phyloP scores from a whole-genome alignment of 2,113 vertebrate species.

The Dicentrarchus labrax region DNA sequence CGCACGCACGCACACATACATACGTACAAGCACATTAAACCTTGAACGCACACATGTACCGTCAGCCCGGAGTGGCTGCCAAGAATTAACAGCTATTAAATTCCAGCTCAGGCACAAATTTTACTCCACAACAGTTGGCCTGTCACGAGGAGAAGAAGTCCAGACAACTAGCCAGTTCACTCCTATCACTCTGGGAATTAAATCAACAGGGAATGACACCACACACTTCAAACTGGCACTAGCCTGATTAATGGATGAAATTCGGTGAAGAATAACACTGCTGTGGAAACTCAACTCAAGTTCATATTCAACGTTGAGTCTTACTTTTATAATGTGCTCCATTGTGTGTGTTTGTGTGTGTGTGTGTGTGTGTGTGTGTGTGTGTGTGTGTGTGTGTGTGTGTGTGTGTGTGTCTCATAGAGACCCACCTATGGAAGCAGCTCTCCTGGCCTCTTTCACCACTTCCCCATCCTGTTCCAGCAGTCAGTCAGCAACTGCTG shows the following conservation, averaged over 20 bases:
- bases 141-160: conserved; percentile 32
- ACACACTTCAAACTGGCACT: conserved; percentile 28
- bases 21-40: conserved; percentile 22
- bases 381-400: conserved; percentile 39
- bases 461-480: conserved; percentile 83
- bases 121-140: conserved; percentile 37
- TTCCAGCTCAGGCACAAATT: conserved; percentile 56
- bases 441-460: conserved; percentile 72
- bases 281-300: conserved; percentile 42
- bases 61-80: conserved; percentile 36
- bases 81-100: conserved; percentile 63
- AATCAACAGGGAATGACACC: background rate
- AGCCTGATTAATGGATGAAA: conserved; percentile 61
- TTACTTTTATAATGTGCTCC: conserved; percentile 46
- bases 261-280: conserved; percentile 34
- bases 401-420: conserved; percentile 49
- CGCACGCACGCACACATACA: conserved; percentile 11
- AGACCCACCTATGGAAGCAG: conserved; percentile 78
- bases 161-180: conserved; percentile 37
- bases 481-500: conserved; percentile 77
- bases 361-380: conserved; percentile 37
- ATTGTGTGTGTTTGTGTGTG: conserved; percentile 49
- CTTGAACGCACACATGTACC: conserved; percentile 10
- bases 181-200: background rate
- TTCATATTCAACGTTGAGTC: conserved; percentile 25